phyloP scores from a whole-genome alignment of 2,888 invertebrate genomes.

The Listrodromus nycthemerus region DNA sequence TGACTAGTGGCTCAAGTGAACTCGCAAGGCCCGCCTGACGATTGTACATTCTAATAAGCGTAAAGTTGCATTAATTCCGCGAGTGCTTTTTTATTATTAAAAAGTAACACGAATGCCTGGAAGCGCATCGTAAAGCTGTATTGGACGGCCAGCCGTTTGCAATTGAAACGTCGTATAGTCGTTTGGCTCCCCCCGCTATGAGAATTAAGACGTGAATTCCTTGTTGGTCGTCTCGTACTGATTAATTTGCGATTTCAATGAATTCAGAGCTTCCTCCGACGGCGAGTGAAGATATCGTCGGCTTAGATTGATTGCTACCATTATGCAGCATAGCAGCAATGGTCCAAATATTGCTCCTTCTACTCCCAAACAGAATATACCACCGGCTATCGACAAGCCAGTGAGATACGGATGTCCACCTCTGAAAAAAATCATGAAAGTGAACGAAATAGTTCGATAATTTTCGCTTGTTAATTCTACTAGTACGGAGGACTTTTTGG shows the following conservation, averaged over 20 bases:
- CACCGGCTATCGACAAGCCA: conserved; percentile 98
- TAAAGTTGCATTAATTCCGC: conserved; percentile 64
- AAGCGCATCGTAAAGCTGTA: conserved; percentile 45
- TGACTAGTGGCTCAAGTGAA: conserved; percentile 51
- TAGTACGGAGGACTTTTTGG: no score
- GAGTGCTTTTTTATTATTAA: conserved; percentile 23
- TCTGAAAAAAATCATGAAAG: conserved; percentile 84
- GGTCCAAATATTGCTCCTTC: conserved; percentile 99
- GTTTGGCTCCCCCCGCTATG: conserved; percentile 13
- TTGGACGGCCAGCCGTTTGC: conserved; percentile 54
- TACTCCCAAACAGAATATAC: conserved; percentile 98
- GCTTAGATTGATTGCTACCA: conserved; percentile 94
- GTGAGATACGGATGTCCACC: conserved; percentile 98
- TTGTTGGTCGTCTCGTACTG: conserved; percentile 66
- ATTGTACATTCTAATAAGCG: conserved; percentile 70
- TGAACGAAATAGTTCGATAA: not conserved
- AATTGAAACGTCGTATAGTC: conserved; percentile 16
- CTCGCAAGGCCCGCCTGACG: conserved; percentile 46
- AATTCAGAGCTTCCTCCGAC: conserved; percentile 86
- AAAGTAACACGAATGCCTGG: conserved; percentile 47
- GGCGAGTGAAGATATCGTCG: conserved; percentile 85
- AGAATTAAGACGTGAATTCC: conserved; percentile 54
- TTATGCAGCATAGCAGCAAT: conserved; percentile 95
- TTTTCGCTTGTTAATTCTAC: not conserved
- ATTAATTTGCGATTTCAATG: conserved; percentile 75